A percentile compares a stretch with the other conserved stretches of the same genome.
Conservation (phyloP, 2,888 invertebrate genomes). For the Pristionchus japonicus region DNA sequence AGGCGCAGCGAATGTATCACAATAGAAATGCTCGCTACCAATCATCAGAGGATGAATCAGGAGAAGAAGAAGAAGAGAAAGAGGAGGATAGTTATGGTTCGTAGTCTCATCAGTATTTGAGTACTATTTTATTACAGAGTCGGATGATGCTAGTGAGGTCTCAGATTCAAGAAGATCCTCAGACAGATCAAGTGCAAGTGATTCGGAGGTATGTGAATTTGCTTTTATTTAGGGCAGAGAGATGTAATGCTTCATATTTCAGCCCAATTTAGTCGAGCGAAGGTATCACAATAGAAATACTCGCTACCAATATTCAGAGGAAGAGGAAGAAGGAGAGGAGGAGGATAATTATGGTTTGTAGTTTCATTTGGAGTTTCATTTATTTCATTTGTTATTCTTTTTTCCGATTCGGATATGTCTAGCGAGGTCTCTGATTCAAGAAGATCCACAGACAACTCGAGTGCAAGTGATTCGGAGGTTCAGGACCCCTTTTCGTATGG, state of each 20-base stretch:
- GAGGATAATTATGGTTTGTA: no score
- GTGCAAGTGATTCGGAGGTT: no score
- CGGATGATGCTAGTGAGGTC: background rate
- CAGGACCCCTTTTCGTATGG: no score
- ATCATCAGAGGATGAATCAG: no score
- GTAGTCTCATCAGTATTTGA: background rate
- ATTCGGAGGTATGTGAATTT: background rate
- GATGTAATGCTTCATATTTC: background rate
- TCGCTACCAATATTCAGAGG: background rate
- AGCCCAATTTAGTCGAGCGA: background rate
- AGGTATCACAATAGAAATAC: background rate
- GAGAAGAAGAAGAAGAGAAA: no score
- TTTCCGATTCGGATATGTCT: no score
- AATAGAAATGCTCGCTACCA: background rate
- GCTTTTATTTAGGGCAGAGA: background rate
- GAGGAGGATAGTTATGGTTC: no score
- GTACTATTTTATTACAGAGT: background rate
- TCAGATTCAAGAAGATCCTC: background rate
- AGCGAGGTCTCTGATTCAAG: no score
- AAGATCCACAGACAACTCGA: background rate
- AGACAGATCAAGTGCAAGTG: background rate
- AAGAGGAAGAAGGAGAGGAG: background rate
- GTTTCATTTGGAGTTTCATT: no score
- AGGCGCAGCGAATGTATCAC: background rate
- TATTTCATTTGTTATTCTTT: no score